Base-by-base conservation (phyloP, 2,797 vertebrate species). In the Onychomys leucogaster region DNA sequence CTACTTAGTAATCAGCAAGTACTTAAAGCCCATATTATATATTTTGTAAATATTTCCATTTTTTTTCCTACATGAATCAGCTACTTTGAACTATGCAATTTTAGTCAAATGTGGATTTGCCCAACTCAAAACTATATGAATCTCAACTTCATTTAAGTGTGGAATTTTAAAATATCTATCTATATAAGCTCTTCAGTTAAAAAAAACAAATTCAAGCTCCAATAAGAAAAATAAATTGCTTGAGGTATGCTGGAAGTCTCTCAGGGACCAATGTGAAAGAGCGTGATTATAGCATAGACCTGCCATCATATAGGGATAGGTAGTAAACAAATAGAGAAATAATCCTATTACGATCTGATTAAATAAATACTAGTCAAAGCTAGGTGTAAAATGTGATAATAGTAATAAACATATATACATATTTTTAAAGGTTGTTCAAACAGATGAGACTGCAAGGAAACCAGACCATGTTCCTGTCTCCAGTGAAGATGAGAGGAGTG, bases 401-500 rank as follows among this genome's bases (percentile, higher is more conserved):
- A 46, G 71, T 97, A 95, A 91, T 90, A 76, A 94, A n/a, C 77
- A 86, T 78, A 5, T 75, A 21, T 81, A 78, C 46, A 34, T 91
- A 9, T 91, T 2, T 84, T 98, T 97, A 77, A 98, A 99, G 99
- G 98, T 98, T 97, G 99, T 99, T 98, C 99, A 99, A 98, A 99
- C 99, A 0, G 99, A 99, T 96, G 99, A 99, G 98, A 98, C 98
- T 0, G 99, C 98, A n/a, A 99, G 99, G 98, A 99, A 99, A 97
- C 99, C 99, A 2, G 99, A 99, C 96, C 99, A 99, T 55, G 98
- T 99, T 98, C 98, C 99, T 0, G 98, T 99, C 83, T 99, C 99
- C 98, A 99, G 99, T 87, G 99, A 99, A 97, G 99, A 99, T 97
- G 99, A 99, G 98, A 98, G 99, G 94, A 99, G 99, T 94, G 99